Conservation (phyloP, 1,140 invertebrate genomes). For the Saccostrea echinata region DNA sequence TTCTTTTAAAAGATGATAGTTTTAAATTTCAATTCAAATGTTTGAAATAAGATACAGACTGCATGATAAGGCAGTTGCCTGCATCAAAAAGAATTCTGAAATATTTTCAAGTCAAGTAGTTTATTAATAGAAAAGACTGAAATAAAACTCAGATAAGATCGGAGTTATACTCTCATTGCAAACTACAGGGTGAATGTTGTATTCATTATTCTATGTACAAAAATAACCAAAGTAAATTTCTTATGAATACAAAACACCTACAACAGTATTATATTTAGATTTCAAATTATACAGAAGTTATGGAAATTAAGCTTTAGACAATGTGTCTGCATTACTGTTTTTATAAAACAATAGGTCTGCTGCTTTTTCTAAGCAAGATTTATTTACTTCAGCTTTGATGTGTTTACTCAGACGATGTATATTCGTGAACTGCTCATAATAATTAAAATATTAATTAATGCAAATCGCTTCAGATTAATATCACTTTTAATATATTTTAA, state of each 20-base stretch:
- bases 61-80: background rate
- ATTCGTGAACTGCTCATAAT: background rate
- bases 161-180: background rate
- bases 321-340: background rate
- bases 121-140: background rate
- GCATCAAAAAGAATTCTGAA: background rate
- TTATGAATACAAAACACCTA: conserved; percentile 4
- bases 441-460: background rate
- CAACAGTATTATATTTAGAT: conserved; percentile 19
- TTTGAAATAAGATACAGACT: background rate
- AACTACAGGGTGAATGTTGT: background rate
- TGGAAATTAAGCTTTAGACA: background rate
- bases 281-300: conserved; percentile 12
- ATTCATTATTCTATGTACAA: background rate
- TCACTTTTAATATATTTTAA: background rate
- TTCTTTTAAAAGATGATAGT: background rate
- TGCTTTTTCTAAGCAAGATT: background rate
- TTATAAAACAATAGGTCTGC: background rate
- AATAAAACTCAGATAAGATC: background rate
- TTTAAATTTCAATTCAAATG: background rate
- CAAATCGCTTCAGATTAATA: background rate
- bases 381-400: background rate
- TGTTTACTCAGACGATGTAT: background rate
- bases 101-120: background rate
- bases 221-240: background rate